Base-by-base conservation (phyloP, 2,113 vertebrate species). In the Hyperopisus bebe region DNA sequence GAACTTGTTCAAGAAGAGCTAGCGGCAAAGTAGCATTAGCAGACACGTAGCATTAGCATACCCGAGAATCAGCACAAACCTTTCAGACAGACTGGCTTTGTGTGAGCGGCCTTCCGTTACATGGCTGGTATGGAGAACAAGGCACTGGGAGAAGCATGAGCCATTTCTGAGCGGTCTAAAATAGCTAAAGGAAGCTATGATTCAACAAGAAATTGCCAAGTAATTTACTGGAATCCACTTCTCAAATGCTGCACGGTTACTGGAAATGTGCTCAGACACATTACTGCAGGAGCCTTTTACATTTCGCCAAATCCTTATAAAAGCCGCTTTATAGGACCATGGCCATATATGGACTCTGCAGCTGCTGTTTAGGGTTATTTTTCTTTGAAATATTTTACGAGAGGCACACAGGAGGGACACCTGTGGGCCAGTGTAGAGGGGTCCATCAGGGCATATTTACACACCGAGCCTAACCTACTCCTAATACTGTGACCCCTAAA, bases 191-290 rank as follows among this genome's bases (percentile, higher is more conserved):
- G 85, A 87, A 55, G 85, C 48, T 35, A 53, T 87, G 50, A 87
- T 87, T 87, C 85, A 87, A 87, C 85, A 55, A 55, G n/a, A 51
- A 87, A 35, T 87, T 87, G 55, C n/a, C 50, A 51, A 51, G 85
- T 86, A 86, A 53, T 86, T 86, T 86, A 86, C 48, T 87, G 27
- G 85, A 87, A 87, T 87, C 85, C 24, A 48, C 83, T 19, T 87
- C 85, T 19, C 24, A 87, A 51, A 53, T 53, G 19, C 15, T 53
- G 27, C 19, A 35, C 31, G 6, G 50, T 87, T 55, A 87, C 85
- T 87, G 85, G 50, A 87, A 87, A 86, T 50, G 47, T 31, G 47
- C 24, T 48, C 83, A 86, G 47, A 27, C 44, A 86, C 44, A 46
- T 86, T 47, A 48, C 83, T 86, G 83, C 83, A 55, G 50, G 48